Evolutionary conservation across 2,888 invertebrate species (phyloP).

Genomic region (Odontothrips loti): DNA sequence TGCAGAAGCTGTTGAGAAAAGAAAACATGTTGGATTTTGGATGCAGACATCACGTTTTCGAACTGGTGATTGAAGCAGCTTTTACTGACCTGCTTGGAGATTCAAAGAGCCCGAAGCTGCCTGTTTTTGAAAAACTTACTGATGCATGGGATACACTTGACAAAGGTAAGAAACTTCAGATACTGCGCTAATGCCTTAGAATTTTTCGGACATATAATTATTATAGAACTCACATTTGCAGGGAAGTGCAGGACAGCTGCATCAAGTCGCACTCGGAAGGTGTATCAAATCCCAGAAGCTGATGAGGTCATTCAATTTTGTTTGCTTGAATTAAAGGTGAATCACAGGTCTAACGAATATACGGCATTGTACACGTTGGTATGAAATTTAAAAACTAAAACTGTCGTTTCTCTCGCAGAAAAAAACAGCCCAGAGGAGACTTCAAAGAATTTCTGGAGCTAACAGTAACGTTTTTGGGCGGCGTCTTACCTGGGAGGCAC

Average conservation of each 20-base stretch:
- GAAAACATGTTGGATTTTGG: neutral
- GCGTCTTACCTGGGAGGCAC: neutral
- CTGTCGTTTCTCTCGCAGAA: neutral
- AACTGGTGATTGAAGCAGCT: neutral
- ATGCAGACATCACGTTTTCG: neutral
- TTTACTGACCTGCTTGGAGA: neutral
- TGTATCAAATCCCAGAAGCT: neutral
- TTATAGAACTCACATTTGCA: neutral
- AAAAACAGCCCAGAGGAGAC: neutral
- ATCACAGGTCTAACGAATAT: neutral
- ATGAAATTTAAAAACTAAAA: neutral
- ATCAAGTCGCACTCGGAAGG: neutral
- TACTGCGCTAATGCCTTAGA: neutral
- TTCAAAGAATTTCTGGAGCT: neutral
- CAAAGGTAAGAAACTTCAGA: neutral
- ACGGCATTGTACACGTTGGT: neutral
- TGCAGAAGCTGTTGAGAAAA: neutral
- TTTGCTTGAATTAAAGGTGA: neutral
- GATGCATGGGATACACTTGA: neutral
- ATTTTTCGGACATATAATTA: neutral
- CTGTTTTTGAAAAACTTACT: neutral
- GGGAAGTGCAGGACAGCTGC: neutral
- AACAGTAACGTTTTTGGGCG: neutral
- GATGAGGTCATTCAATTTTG: neutral
- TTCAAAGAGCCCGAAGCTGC: neutral